phyloP scores from a whole-genome alignment of 2,113 vertebrate genomes.

The Burhinus oedicnemus region DNA sequence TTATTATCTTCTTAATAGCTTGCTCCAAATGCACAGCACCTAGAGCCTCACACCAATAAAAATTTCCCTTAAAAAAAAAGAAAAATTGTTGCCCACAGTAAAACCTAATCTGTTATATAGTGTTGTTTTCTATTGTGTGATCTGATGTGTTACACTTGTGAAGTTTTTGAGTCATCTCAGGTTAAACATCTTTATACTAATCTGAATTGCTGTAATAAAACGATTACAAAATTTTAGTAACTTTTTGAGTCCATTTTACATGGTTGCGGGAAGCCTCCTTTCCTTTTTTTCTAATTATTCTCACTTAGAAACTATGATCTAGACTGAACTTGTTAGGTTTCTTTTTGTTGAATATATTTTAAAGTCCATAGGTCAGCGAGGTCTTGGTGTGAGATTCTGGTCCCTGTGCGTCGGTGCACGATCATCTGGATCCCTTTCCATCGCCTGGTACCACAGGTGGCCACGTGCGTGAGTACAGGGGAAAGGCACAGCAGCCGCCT shows the following conservation, averaged over 20 bases:
- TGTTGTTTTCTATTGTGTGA: neutral
- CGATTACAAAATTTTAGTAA: too few species aligned
- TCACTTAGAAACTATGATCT: neutral
- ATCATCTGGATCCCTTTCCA: rapidly evolving
- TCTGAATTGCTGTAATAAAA: neutral
- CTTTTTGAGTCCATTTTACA: neutral
- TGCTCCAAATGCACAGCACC: neutral
- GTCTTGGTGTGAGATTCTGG: neutral
- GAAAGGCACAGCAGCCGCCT: neutral
- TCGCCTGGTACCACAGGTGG: neutral
- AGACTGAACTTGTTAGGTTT: neutral
- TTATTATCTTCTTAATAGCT: neutral
- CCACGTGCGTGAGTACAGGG: rapidly evolving
- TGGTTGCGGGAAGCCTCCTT: neutral
- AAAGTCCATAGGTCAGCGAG: neutral
- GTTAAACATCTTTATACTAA: neutral
- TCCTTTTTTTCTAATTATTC: neutral
- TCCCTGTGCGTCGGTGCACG: rapidly evolving
- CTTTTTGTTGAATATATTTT: neutral
- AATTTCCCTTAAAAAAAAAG: neutral
- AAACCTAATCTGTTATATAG: neutral
- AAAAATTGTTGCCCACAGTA: neutral
- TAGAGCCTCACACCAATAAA: neutral
- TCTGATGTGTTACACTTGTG: neutral
- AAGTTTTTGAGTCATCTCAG: neutral